Percentiles rank a stretch among this genome's conserved stretches.
Evolutionary conservation across 2,113 vertebrate genomes (phyloP).

Genomic region (Sula dactylatra): DNA sequence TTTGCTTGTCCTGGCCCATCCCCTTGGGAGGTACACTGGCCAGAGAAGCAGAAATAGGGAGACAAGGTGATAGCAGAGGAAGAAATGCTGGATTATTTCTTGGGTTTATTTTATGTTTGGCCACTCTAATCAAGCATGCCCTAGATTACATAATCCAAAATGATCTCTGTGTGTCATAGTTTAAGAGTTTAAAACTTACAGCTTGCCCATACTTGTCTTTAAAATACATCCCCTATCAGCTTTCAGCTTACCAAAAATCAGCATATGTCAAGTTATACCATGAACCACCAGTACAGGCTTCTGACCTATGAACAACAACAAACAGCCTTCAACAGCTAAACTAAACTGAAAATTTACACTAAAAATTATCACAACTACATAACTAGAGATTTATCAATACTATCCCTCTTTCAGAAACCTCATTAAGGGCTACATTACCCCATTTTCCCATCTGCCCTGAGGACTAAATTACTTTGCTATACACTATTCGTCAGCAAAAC

Average conservation of each 20-base stretch:
- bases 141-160: background rate
- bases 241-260: background rate
- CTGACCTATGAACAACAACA: background rate
- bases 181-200: background rate
- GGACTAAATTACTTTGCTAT: background rate
- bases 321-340: background rate
- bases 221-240: background rate
- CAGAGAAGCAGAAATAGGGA: background rate
- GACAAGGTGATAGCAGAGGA: background rate
- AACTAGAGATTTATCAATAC: background rate
- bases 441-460: background rate
- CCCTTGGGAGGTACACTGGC: background rate
- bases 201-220: background rate
- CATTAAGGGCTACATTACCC: background rate
- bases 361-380: background rate
- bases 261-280: background rate
- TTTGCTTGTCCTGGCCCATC: background rate
- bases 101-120: background rate
- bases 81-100: background rate
- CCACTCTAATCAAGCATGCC: background rate
- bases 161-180: background rate
- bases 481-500: background rate
- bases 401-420: background rate
- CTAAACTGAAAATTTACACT: background rate
- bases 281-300: background rate